phyloP scores from a whole-genome alignment of 2,797 vertebrate genomes.

The Myotis pilosus region DNA sequence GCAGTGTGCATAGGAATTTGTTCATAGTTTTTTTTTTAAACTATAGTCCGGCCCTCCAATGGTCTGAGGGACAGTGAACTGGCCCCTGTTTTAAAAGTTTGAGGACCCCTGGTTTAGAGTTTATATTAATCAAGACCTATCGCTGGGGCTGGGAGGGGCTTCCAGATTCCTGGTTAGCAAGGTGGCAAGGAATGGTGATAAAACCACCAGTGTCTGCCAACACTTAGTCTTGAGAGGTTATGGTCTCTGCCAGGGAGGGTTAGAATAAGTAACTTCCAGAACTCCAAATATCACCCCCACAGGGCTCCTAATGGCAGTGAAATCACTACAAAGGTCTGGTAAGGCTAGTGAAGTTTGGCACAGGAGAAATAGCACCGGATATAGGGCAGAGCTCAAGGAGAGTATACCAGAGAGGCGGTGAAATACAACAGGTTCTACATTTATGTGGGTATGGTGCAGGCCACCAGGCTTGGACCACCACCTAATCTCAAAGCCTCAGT shows the following conservation, averaged over 20 bases:
- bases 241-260: not conserved
- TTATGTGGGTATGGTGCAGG: not conserved
- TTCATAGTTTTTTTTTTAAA: too few relatives aligned
- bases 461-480: not conserved
- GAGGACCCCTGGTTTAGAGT: not conserved
- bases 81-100: too few relatives aligned
- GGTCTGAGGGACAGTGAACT: too few relatives aligned
- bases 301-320: not conserved
- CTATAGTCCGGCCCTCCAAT: too few relatives aligned
- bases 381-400: not conserved
- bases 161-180: constrained; percentile 21
- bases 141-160: not conserved
- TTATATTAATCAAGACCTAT: constrained; percentile 48
- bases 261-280: not conserved
- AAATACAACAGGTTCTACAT: not conserved
- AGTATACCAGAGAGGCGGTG: not conserved
- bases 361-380: not conserved
- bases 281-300: not conserved
- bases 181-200: not conserved
- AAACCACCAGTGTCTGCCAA: not conserved
- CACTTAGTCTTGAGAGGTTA: not conserved
- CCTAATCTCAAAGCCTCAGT: constrained; percentile 2
- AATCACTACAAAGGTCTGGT: constrained; percentile 13
- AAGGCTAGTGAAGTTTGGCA: not conserved
- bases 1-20: too few relatives aligned